Conservation (phyloP, 1,140 invertebrate species). For the Colletes latitarsis region DNA sequence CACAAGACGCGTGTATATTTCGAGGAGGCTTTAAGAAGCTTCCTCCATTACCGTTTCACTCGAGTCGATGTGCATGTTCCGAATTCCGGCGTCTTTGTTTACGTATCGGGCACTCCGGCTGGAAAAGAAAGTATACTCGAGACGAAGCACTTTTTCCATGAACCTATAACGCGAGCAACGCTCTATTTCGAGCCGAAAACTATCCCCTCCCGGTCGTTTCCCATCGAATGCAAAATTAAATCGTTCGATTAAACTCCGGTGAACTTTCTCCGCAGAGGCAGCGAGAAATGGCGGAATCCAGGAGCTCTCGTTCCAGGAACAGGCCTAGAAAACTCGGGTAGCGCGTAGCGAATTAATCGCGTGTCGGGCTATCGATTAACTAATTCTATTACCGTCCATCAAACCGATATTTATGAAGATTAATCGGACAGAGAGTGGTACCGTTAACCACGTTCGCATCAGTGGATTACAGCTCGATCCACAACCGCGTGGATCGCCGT, state of each 20-base stretch:
- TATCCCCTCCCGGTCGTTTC: too few relatives aligned
- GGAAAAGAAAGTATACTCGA: background rate
- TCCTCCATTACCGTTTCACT: background rate
- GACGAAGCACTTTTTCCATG: too few relatives aligned
- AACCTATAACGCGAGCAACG: too few relatives aligned
- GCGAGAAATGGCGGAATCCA: too few relatives aligned
- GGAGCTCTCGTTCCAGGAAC: background rate
- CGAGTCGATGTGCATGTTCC: too few relatives aligned
- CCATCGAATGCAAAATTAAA: too few relatives aligned
- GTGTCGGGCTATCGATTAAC: slow-evolving; percentile 1
- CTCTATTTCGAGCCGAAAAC: too few relatives aligned
- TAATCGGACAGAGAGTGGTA: slow-evolving; percentile 18
- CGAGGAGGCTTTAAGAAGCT: too few relatives aligned
- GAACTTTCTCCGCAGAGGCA: too few relatives aligned
- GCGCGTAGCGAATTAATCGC: slow-evolving; percentile 6
- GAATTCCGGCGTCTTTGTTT: too few relatives aligned
- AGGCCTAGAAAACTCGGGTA: background rate
- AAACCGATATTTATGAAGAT: slow-evolving; percentile 28
- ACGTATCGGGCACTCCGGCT: background rate
- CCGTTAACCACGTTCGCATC: slow-evolving; percentile 20
- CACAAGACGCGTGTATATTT: background rate
- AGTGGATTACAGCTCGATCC: slow-evolving; percentile 3
- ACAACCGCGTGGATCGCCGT: slow-evolving; percentile 15
- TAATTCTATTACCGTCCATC: slow-evolving; percentile 29
- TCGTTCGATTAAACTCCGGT: too few relatives aligned